Evolutionary conservation across 2,797 vertebrate species (phyloP).

Genomic region (Acanthurus leucopareius): DNA sequence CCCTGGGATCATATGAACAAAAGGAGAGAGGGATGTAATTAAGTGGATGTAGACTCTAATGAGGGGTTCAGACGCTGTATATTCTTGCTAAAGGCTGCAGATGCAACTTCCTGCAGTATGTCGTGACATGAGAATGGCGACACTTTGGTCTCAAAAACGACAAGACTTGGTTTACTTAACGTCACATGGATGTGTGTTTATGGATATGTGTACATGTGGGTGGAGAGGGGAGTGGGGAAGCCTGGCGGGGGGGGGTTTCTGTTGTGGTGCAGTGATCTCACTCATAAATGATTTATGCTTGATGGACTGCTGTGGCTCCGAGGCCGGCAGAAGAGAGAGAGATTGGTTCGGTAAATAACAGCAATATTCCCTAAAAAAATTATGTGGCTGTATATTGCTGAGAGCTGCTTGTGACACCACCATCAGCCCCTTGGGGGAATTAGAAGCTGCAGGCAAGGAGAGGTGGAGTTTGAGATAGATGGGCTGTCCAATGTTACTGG

Average conservation of each 20-base stretch:
- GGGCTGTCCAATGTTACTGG: conserved; percentile 61
- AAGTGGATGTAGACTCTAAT: not conserved
- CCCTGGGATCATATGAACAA: not conserved
- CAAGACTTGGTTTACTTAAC: conserved; percentile 49
- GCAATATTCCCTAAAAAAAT: conserved; percentile 55
- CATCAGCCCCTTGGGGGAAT: conserved; percentile 3
- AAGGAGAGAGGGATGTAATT: conserved; percentile 8
- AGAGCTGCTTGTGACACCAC: conserved; percentile 49
- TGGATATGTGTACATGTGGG: conserved; percentile 26
- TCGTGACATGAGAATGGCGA: not conserved
- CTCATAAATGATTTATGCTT: conserved; percentile 78
- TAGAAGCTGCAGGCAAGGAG: conserved; percentile 31
- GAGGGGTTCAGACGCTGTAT: not conserved
- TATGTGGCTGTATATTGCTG: conserved; percentile 39
- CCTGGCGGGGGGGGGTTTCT: conserved; percentile 37
- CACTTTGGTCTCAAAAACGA: conserved; percentile 8
- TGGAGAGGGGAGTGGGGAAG: conserved; percentile 26
- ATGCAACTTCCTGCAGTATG: conserved; percentile 32
- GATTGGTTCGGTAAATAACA: conserved; percentile 70
- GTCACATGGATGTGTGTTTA: conserved; percentile 49
- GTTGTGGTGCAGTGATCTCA: conserved; percentile 78
- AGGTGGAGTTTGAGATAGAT: conserved; percentile 55
- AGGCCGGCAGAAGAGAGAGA: conserved; percentile 31
- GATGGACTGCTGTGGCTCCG: conserved; percentile 64
- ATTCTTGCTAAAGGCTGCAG: not conserved